These are phyloP conservation scores for Paralichthys olivaceus DNA, from an alignment of 2,113 vertebrate genomes.

Conservation along the genomic window DNA sequence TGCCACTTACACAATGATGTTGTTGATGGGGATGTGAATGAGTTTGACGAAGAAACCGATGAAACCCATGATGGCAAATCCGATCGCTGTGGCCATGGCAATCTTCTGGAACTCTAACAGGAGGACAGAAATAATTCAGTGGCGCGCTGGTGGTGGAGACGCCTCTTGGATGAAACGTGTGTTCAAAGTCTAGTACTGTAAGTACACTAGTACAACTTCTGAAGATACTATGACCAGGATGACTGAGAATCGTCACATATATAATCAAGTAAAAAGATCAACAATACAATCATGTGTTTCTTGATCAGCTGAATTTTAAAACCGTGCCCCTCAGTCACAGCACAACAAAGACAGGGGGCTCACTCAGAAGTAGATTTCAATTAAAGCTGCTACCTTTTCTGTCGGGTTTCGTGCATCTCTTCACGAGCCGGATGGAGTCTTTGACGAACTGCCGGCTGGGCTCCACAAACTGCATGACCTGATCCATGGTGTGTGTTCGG, in stretches of 20 bases:
- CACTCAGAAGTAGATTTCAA: no score
- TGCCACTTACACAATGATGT: constrained; percentile 98
- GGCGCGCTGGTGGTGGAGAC: no score
- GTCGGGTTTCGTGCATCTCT: constrained; percentile 98
- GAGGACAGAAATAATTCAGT: background rate
- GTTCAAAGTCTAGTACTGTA: no score
- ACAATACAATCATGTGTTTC: no score
- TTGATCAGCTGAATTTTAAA: no score
- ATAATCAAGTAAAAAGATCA: no score
- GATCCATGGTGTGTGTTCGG: constrained; percentile 87
- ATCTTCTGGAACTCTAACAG: constrained; percentile 97
- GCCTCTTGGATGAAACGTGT: no score
- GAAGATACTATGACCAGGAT: no score
- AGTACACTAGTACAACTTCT: background rate
- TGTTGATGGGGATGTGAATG: constrained; percentile 99
- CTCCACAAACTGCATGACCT: constrained; percentile 98
- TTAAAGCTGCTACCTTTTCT: constrained; percentile 88
- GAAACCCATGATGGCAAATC: constrained; percentile 99
- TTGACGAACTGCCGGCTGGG: constrained; percentile 98
- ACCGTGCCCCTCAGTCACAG: background rate
- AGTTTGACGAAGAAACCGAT: constrained; percentile 99
- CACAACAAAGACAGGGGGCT: background rate
- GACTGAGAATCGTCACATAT: no score
- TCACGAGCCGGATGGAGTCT: constrained; percentile 97
- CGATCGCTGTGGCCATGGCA: constrained; percentile 98